phyloP scores from a whole-genome alignment of 1,140 invertebrate genomes.

The Ceratoteleas bidentatus region DNA sequence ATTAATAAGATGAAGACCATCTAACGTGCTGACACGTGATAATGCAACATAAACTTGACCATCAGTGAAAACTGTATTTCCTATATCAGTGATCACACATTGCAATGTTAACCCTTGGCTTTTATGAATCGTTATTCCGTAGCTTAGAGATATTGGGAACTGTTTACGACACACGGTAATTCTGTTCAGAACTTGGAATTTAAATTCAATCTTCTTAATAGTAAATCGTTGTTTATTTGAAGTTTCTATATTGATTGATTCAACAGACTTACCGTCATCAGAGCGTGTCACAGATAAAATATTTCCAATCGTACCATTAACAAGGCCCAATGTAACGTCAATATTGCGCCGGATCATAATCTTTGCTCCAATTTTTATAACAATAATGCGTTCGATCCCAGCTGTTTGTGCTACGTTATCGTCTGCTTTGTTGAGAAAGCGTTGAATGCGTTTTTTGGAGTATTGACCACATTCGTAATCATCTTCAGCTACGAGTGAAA shows the following conservation, averaged over 20 bases:
- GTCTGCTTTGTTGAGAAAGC: conserved; percentile 1
- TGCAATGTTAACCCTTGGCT: conserved; percentile 19
- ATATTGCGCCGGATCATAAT: conserved; percentile 25
- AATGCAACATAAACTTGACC: conserved; percentile 23
- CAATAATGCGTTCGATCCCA: conserved; percentile 12
- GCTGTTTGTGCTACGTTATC: conserved; percentile 8
- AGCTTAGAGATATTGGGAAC: conserved; percentile 13
- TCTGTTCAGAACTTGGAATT: conserved; percentile 10
- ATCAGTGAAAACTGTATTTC: conserved; percentile 8
- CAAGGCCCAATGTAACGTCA: conserved; percentile 14
- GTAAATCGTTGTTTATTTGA: conserved; percentile 12
- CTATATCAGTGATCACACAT: conserved; percentile 22
- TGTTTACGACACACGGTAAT: conserved; percentile 8
- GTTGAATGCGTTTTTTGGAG: conserved; percentile 4
- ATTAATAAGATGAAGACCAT: conserved; percentile 21
- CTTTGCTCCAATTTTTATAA: conserved; percentile 7
- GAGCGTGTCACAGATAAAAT: conserved; percentile 10
- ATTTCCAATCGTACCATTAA: conserved; percentile 15
- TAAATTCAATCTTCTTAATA: conserved; percentile 3
- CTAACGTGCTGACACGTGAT: conserved; percentile 12
- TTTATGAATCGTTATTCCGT: conserved; percentile 14
- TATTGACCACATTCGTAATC: conserved; percentile 34
- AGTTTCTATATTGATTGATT: conserved; percentile 13
- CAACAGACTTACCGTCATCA: not conserved
- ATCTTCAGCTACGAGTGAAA: conserved; percentile 61